phyloP scores from a whole-genome alignment of 2,113 vertebrate genomes.

The Pterocles burchelli region DNA sequence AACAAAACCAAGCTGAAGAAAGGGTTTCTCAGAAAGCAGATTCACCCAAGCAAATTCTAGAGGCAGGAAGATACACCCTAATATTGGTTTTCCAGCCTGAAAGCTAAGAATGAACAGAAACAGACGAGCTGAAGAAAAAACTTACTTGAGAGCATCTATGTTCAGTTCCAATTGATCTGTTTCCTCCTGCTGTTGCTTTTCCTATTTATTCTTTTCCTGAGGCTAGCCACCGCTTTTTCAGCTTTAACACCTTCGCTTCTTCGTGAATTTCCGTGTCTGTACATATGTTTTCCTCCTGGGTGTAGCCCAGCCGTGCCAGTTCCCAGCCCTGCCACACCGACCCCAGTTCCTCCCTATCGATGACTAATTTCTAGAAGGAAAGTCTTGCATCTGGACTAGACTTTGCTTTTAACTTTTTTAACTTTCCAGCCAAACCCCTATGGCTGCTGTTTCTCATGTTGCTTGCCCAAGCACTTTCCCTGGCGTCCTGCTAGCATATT shows the following conservation, averaged over 20 bases:
- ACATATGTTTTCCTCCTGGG: accelerated
- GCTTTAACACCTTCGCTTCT: background rate
- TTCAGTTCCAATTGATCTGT: background rate
- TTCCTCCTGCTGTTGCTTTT: background rate
- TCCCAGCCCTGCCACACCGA: background rate
- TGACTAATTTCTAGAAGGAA: background rate
- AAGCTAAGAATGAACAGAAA: background rate
- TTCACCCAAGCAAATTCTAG: background rate
- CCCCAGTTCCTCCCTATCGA: background rate
- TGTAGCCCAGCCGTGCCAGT: background rate
- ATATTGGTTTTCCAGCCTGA: background rate
- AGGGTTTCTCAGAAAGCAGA: background rate
- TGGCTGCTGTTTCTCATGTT: accelerated
- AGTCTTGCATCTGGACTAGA: background rate
- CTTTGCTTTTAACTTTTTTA: background rate
- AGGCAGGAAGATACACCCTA: background rate
- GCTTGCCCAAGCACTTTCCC: accelerated
- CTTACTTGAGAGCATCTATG: background rate
- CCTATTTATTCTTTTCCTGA: background rate
- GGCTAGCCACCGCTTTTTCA: background rate
- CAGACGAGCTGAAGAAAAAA: background rate
- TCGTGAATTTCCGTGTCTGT: background rate
- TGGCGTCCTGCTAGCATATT: background rate
- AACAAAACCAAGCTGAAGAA: background rate
- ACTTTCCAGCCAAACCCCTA: accelerated